These are phyloP conservation scores for Apistogramma diplotaenia DNA, from an alignment of 2,113 vertebrate species.

Conservation along the genomic window DNA sequence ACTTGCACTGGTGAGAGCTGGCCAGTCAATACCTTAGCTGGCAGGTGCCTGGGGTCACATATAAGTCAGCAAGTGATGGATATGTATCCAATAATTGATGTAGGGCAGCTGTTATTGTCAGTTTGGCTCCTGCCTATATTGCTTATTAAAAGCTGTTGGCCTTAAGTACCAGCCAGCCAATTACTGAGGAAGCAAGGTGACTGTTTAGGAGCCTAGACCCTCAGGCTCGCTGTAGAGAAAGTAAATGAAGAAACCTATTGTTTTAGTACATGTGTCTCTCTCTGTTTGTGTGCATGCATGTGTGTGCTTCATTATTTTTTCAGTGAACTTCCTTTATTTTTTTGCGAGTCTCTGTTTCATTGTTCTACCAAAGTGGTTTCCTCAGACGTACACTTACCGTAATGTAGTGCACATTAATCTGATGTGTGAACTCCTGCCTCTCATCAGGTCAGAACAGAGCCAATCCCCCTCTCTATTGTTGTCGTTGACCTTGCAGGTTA, in stretches of 20 bases:
- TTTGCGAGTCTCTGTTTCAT: slow-evolving; percentile 52
- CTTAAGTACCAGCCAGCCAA: slow-evolving; percentile 81
- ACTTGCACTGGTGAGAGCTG: slow-evolving; percentile 72
- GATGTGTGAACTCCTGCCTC: slow-evolving; percentile 47
- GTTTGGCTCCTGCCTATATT: slow-evolving; percentile 80
- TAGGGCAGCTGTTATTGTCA: slow-evolving; percentile 81
- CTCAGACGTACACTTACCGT: slow-evolving; percentile 62
- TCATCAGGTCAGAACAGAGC: slow-evolving; percentile 56
- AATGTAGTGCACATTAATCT: slow-evolving; percentile 60
- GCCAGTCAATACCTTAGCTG: slow-evolving; percentile 79
- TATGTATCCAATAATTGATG: slow-evolving; percentile 89
- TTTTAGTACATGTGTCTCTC: slow-evolving; percentile 30
- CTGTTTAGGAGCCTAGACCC: slow-evolving; percentile 65
- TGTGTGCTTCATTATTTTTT: slow-evolving; percentile 50
- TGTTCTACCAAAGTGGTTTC: slow-evolving; percentile 70
- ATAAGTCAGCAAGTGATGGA: slow-evolving; percentile 90
- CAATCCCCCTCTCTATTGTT: slow-evolving; percentile 61
- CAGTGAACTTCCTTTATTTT: slow-evolving; percentile 59
- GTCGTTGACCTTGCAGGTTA: slow-evolving; percentile 59
- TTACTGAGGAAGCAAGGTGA: slow-evolving; percentile 70
- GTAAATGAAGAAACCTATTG: slow-evolving; percentile 51
- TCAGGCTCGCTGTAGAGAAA: slow-evolving; percentile 44
- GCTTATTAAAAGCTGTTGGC: slow-evolving; percentile 83
- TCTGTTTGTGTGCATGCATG: slow-evolving; percentile 16
- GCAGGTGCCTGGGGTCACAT: slow-evolving; percentile 81